A percentile compares a stretch with the other conserved stretches of the same genome.
These are phyloP conservation scores for Caradrina clavipalpis DNA, from an alignment of 2,888 invertebrate genomes.

Conservation along the genomic window DNA sequence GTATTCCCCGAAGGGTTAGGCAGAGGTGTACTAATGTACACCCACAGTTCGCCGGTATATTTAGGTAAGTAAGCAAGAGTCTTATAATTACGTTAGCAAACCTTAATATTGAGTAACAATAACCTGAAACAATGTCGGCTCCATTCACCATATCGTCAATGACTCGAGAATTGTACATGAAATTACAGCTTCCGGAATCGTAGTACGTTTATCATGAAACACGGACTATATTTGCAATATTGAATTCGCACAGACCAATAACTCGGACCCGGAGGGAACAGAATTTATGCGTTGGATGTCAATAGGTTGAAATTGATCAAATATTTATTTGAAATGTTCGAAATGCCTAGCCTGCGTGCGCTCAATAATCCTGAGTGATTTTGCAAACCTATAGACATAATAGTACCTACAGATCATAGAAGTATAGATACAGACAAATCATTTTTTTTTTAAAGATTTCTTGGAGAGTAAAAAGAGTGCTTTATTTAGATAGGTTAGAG, in stretches of 20 bases:
- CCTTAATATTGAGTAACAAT: too few species aligned
- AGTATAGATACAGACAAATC: too few species aligned
- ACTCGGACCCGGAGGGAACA: not conserved
- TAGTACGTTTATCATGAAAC: not conserved
- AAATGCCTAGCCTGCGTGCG: too few species aligned
- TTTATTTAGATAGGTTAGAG: too few species aligned
- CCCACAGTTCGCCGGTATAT: too few species aligned
- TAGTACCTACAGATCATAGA: not conserved
- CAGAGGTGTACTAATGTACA: too few species aligned
- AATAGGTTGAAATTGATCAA: not conserved
- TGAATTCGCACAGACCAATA: not conserved
- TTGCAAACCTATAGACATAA: not conserved
- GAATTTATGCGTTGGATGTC: constrained; percentile 11
- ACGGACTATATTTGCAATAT: constrained; percentile 1
- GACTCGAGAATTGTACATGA: not conserved
- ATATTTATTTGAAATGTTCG: constrained; percentile 6
- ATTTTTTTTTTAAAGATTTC: too few species aligned
- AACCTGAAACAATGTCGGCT: not conserved
- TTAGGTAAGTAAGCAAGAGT: too few species aligned
- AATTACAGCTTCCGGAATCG: not conserved
- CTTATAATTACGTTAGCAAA: too few species aligned
- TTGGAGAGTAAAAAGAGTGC: too few species aligned
- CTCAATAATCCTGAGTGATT: not conserved
- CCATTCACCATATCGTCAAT: not conserved
- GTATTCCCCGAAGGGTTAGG: too few species aligned